Conservation (phyloP, 2,113 vertebrate species). For the Syrmaticus mikado region DNA sequence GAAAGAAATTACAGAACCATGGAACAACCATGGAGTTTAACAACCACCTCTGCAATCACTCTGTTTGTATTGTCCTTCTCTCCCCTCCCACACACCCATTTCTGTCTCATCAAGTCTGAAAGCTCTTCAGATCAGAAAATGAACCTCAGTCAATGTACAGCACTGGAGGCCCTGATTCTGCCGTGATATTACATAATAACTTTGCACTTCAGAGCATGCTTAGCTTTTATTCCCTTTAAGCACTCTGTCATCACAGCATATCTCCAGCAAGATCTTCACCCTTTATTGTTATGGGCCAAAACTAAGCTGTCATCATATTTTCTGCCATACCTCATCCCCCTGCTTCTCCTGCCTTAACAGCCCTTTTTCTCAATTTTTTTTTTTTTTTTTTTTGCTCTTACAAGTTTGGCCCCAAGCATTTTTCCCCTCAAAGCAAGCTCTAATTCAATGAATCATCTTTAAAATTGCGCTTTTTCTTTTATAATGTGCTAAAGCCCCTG, state of each 20-base stretch:
- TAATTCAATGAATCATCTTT: slow-evolving; percentile 25
- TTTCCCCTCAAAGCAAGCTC: slow-evolving; percentile 17
- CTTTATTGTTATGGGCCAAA: slow-evolving; percentile 61
- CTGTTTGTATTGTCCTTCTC: slow-evolving; percentile 52
- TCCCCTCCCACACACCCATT: slow-evolving; percentile 12
- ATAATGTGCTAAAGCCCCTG: not conserved
- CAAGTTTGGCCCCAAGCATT: slow-evolving; percentile 34
- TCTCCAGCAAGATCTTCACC: slow-evolving; percentile 36
- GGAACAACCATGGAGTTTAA: slow-evolving; percentile 14
- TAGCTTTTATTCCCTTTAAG: slow-evolving; percentile 61
- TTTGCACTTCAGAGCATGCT: slow-evolving; percentile 49
- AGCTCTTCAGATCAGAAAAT: slow-evolving; percentile 63
- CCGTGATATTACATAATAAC: slow-evolving; percentile 54
- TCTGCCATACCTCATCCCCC: slow-evolving; percentile 1
- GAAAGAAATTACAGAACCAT: slow-evolving; percentile 41
- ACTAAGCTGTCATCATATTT: slow-evolving; percentile 53
- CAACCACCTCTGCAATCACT: slow-evolving; percentile 40
- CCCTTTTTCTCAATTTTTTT: not conserved
- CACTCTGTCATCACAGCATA: slow-evolving; percentile 29
- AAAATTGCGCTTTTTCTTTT: slow-evolving; percentile 24
- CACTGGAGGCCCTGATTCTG: slow-evolving; percentile 52
- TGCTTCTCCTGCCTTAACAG: not conserved
- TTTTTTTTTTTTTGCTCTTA: not conserved
- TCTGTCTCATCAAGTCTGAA: slow-evolving; percentile 56
- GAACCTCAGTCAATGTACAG: slow-evolving; percentile 26